These are phyloP conservation scores for Xiphophorus maculatus DNA, from an alignment of 2,113 vertebrate species.

Conservation along the genomic window DNA sequence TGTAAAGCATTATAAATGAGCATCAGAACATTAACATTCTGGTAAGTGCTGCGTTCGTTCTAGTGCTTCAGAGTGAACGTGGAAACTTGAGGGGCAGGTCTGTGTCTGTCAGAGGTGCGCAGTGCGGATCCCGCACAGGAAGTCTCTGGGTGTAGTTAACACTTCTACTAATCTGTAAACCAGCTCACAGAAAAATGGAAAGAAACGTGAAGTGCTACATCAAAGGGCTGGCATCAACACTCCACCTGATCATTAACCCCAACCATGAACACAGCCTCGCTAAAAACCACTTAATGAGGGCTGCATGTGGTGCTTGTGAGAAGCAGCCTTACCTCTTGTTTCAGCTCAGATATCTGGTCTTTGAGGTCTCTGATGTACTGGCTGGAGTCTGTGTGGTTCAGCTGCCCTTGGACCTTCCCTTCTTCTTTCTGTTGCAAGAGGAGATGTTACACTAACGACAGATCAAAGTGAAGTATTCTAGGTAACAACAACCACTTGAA, in stretches of 20 bases:
- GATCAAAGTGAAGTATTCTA: background rate
- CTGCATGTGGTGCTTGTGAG: background rate
- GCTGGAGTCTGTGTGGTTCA: slow-evolving; percentile 94
- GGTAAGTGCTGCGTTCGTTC: background rate
- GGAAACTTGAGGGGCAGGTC: background rate
- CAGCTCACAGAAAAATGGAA: slow-evolving; percentile 57
- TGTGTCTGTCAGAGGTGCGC: slow-evolving; percentile 31
- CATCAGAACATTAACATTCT: background rate
- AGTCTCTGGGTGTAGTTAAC: slow-evolving; percentile 80
- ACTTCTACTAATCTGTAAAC: slow-evolving; percentile 60
- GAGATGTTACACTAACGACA: background rate
- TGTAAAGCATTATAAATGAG: too few species aligned
- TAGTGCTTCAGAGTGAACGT: background rate
- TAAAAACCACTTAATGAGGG: background rate
- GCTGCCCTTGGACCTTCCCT: slow-evolving; percentile 95
- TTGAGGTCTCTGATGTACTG: slow-evolving; percentile 96
- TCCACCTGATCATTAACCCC: background rate
- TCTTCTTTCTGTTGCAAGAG: slow-evolving; percentile 92
- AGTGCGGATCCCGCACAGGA: slow-evolving; percentile 70
- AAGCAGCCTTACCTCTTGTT: slow-evolving; percentile 88
- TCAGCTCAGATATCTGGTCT: slow-evolving; percentile 94
- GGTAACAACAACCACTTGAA: background rate
- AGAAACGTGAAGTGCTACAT: slow-evolving; percentile 40
- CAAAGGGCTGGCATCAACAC: slow-evolving; percentile 29
- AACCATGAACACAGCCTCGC: background rate